A percentile compares a stretch with the other conserved stretches of the same genome.
These are phyloP conservation scores for Tricholauxania praeusta DNA, from an alignment of 2,888 invertebrate species.

Conservation along the genomic window DNA sequence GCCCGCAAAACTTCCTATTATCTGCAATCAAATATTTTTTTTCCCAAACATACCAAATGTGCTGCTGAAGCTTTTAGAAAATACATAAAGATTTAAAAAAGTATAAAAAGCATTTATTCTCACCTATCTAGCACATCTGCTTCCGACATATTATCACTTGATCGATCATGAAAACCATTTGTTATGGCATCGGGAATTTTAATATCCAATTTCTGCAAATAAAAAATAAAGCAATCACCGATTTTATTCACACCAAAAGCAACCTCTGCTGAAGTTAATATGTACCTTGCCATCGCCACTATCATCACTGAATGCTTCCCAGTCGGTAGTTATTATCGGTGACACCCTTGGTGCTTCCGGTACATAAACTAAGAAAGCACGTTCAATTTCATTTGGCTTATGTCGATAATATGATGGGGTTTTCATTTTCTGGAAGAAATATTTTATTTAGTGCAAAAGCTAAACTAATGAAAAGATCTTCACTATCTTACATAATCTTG, in stretches of 20 bases:
- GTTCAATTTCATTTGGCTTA: conserved; percentile 82
- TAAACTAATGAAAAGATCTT: not conserved
- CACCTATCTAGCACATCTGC: conserved; percentile 63
- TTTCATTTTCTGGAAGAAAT: conserved; percentile 78
- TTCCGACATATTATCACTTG: conserved; percentile 64
- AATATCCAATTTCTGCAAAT: conserved; percentile 56
- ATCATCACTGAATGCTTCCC: conserved; percentile 70
- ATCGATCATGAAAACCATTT: conserved; percentile 58
- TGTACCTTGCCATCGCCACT: conserved; percentile 57
- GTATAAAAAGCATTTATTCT: conserved; percentile 44
- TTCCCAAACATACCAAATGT: not conserved
- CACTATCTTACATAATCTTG: conserved; percentile 81
- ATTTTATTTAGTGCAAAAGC: not conserved
- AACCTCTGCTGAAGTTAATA: not conserved
- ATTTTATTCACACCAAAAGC: not conserved
- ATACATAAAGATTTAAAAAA: not conserved
- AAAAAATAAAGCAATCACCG: not conserved
- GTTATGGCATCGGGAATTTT: conserved; percentile 51
- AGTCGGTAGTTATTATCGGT: conserved; percentile 75
- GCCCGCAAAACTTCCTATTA: no score
- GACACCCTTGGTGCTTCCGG: conserved; percentile 87
- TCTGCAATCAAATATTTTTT: not conserved
- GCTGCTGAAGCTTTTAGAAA: not conserved
- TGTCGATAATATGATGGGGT: conserved; percentile 84
- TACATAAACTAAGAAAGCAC: conserved; percentile 75